Evolutionary conservation across 2,797 vertebrate species (phyloP), one percentile per base, ranked within the genome.

Genomic region (Pygocentrus nattereri): DNA sequence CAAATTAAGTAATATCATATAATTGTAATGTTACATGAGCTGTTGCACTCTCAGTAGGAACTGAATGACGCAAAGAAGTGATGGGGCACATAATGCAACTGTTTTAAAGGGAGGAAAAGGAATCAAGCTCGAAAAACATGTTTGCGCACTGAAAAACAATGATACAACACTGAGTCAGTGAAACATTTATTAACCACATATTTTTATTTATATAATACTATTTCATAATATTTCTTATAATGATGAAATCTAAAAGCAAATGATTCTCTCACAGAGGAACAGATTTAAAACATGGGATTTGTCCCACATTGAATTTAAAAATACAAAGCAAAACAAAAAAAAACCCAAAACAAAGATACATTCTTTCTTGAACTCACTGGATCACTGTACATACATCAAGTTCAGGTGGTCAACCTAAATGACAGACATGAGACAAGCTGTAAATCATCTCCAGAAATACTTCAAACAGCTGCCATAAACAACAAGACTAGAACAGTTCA

Each of bases 261-360:
- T 59, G 44, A 82, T 87, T 85, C 84, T 85, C 85, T 86, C 87
- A 86, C 81, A 82, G 87, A 86, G 83, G 80, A 86, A 88, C 78
- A 79, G 41, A 70, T 70, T 71, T 74, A 69, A 84, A 87, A 80
- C 80, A 82, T 84, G 81, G 81, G 83, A 50, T 76, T 73, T 3
- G 25, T 27, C 86, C 82, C 82, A 81, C 74, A 81, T 79, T 80
- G 16, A 75, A 80, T 59, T 74, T 74, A 13, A 71, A 83, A 85
- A 77, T 79, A 83, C 30, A 54, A 52, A 59, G 6, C 59, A 27
- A 49, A 81, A 67, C 62, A 13, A 47, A 41, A 44, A 44, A 8
- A 44, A 62, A 67, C 54, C 68, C 4, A 58, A 49, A 41, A 79
- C 56, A 69, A 15, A 11, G 8, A 49, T 47, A 75, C 82, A 83